Conservation (phyloP, 2,113 vertebrate species). For the Shinisaurus crocodilurus region DNA sequence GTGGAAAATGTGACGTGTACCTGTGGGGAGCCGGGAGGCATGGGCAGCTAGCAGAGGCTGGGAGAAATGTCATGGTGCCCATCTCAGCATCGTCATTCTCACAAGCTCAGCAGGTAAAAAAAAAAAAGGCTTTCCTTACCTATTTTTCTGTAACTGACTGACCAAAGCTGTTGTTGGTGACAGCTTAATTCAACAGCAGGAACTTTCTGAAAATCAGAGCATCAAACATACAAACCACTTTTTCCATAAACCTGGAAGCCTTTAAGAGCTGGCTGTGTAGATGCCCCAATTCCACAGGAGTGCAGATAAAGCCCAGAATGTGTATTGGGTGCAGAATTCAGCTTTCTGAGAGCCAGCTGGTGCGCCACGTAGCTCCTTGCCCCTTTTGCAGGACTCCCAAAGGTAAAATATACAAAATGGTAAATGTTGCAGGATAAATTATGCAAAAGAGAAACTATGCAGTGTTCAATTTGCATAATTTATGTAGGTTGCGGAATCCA, state of each 20-base stretch:
- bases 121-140: not conserved
- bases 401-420: not conserved
- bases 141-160: not conserved
- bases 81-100: conserved; percentile 91
- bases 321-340: not conserved
- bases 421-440: too few species aligned
- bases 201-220: not conserved
- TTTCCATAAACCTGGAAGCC: not conserved
- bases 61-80: conserved; percentile 93
- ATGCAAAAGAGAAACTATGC: too few species aligned
- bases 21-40: conserved; percentile 96
- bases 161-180: not conserved
- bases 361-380: not conserved
- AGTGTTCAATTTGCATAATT: not conserved
- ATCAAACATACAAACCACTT: accelerated
- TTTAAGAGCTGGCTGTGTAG: too few species aligned
- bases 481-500: not conserved
- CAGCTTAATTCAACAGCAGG: not conserved
- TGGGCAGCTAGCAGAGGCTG: conserved; percentile 94
- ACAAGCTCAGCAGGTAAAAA: conserved; percentile 92
- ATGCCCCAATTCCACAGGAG: too few species aligned
- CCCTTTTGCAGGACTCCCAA: not conserved
- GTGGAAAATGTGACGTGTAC: conserved; percentile 94
- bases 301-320: too few species aligned
- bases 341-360: not conserved